phyloP scores from a whole-genome alignment of 2,113 vertebrate species.

The Pristiophorus japonicus region DNA sequence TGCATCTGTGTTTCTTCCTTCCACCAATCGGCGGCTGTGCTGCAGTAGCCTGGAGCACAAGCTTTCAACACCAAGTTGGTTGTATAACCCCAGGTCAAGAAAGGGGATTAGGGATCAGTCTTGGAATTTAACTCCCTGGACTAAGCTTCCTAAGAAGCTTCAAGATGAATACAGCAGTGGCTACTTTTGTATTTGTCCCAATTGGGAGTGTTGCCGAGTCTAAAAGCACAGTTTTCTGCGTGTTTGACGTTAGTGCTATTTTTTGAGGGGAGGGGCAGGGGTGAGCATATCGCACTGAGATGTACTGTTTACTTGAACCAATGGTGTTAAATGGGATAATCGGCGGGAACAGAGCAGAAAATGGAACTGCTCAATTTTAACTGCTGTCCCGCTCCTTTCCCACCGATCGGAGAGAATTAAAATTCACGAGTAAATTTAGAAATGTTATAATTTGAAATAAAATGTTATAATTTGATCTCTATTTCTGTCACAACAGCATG shows the following conservation, averaged over 20 bases:
- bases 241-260: not conserved
- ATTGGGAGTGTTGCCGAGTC: too few species aligned
- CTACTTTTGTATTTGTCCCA: not conserved
- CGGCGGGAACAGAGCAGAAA: not conserved
- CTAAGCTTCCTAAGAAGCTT: not conserved
- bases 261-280: not conserved
- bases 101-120: not conserved
- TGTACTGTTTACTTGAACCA: not conserved
- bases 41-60: slow-evolving; percentile 9
- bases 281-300: not conserved
- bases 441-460: not conserved
- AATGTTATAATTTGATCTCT: not conserved
- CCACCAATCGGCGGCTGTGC: not conserved
- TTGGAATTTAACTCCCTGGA: slow-evolving; percentile 22
- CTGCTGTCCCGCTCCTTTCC: not conserved
- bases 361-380: not conserved
- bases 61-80: slow-evolving; percentile 29
- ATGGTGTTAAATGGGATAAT: not conserved
- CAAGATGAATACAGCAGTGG: too few species aligned
- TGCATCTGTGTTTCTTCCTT: not conserved
- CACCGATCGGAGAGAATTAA: not conserved
- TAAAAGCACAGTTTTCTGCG: not conserved
- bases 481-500: not conserved
- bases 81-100: slow-evolving; percentile 21
- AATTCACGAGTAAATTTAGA: not conserved